phyloP scores from a whole-genome alignment of 2,113 vertebrate species.

The Pristiophorus japonicus region DNA sequence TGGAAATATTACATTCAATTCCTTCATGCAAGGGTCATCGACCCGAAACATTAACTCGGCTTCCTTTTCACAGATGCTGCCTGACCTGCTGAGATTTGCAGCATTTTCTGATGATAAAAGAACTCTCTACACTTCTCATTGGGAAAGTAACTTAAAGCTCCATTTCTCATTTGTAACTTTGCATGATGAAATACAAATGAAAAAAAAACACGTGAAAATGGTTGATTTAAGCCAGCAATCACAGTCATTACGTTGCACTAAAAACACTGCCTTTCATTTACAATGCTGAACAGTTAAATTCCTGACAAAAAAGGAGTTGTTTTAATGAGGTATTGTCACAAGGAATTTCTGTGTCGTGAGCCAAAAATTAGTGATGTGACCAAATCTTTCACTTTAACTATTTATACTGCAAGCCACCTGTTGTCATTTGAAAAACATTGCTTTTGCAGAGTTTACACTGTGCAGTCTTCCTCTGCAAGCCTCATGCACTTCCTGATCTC shows the following conservation, averaged over 20 bases:
- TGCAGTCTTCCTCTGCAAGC: neutral
- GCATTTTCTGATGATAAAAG: constrained; percentile 51
- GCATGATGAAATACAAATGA: constrained; percentile 50
- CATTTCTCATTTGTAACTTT: constrained; percentile 49
- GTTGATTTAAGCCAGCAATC: constrained; percentile 49
- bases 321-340: neutral
- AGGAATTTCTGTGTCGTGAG: neutral
- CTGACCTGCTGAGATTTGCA: too few relatives aligned
- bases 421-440: neutral
- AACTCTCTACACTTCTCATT: constrained; percentile 45
- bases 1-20: too few relatives aligned
- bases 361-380: neutral
- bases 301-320: neutral
- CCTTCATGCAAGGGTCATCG: too few relatives aligned
- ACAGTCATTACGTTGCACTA: constrained; percentile 50
- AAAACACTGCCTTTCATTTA: constrained; percentile 47
- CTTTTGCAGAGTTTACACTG: neutral
- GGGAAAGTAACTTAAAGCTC: constrained; percentile 44
- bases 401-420: neutral
- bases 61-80: too few relatives aligned
- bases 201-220: constrained; percentile 47
- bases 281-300: neutral
- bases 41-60: too few relatives aligned
- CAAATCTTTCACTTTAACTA: neutral
- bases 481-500: neutral